Percentiles rank a stretch among this genome's conserved stretches.
phyloP scores from a whole-genome alignment of 2,113 vertebrate species.

The Chaenocephalus aceratus region DNA sequence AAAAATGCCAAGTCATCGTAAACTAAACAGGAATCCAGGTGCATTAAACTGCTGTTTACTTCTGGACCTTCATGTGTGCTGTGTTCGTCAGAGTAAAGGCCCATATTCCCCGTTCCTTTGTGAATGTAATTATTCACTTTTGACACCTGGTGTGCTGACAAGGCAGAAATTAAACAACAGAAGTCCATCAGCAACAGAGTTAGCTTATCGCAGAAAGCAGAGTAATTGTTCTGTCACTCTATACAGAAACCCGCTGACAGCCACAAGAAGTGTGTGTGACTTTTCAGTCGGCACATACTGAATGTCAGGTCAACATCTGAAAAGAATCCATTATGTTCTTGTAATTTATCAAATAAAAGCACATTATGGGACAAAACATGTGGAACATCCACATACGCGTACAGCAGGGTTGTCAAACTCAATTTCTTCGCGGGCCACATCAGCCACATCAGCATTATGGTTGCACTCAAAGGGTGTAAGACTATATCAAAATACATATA shows the following conservation, averaged over 20 bases:
- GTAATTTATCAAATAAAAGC: neutral
- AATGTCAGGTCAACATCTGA: neutral
- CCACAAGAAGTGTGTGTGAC: neutral
- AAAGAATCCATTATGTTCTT: neutral
- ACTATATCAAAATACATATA: too few species aligned
- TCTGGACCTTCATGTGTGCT: too few species aligned
- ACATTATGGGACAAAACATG: neutral
- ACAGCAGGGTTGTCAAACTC: neutral
- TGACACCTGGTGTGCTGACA: neutral
- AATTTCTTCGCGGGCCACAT: too few species aligned
- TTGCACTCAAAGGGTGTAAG: too few species aligned
- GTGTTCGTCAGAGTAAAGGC: too few species aligned
- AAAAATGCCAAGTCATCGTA: neutral
- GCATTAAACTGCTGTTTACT: too few species aligned
- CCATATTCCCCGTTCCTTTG: neutral
- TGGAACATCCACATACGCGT: neutral
- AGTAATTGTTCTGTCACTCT: neutral
- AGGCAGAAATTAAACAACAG: neutral
- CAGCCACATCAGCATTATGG: too few species aligned
- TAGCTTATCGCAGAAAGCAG: neutral
- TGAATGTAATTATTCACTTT: constrained; percentile 1
- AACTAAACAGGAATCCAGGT: neutral
- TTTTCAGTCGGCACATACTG: neutral
- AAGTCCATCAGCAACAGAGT: neutral
- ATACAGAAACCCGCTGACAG: neutral